Evolutionary conservation across 2,888 invertebrate genomes (phyloP), one percentile per base, ranked within the genome.

Genomic region (Crocallis elinguaria): DNA sequence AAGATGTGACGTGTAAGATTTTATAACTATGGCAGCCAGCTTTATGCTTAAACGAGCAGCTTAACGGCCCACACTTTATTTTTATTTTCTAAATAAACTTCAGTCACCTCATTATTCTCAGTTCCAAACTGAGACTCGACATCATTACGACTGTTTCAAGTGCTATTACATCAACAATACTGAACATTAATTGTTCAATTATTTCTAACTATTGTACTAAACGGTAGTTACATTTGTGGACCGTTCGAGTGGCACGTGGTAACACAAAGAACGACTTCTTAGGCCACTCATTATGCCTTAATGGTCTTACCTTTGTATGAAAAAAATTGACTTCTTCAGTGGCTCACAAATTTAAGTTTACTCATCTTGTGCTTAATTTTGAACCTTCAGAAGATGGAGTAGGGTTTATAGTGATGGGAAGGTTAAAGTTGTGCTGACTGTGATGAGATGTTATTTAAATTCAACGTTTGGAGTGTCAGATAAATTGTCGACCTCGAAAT

Each of bases 281-380:
- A 77, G 80, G 73, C 85, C 86, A 88, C 89, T 91, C 89, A 91
- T 91, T 90, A 90, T 84, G 71, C 73, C 85, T 88, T 89, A 91
- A 91, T 89, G 88, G 87, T 86, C 83, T 87, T 76, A 77, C 76
- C 43, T 67, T 76, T 81, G 77, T 77, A 84, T 79, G 72, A 84
- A 85, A 82, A 52, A 77, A 78, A 75, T 78, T 84, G 80, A 84
- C 84, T 77, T 83, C 75, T 77, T 79, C 79, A 78, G 76, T 73
- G 73, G 77, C 74, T 62, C 59, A 70, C 75, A 71, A 55, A 49
- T 25, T 64, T 57, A 42, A 12, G 29, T 12, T 25, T 56, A 25
- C 23, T 6, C 17, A 21, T 38, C 3, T 5, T 0, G 14, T 36
- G 54, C 25, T 25, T 37, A 21, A 79, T 55, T 66, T 50, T 64